Evolutionary conservation across 2,888 invertebrate species (phyloP), one percentile per base, ranked within the genome.

Genomic region (Homarus gammarus): DNA sequence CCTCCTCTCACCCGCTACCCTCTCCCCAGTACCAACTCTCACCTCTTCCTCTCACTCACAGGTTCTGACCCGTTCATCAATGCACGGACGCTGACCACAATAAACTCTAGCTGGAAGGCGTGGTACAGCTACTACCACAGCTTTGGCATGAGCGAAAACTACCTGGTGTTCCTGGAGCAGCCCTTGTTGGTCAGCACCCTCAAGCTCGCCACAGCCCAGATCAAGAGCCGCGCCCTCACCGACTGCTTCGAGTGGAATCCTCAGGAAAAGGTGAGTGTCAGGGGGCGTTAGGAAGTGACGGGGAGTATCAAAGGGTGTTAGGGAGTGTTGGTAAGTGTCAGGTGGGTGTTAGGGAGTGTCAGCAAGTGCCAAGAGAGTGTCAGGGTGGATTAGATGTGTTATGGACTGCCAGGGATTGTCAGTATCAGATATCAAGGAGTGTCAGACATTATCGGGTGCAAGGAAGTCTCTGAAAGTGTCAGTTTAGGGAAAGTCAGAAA

Each of bases 111-210:
- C 68, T 93, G 93, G 93, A 94, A 93, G 75, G 92, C 93, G 3
- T 92, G 92, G 89, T 93, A 93, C 78, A 92, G 93, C 2, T 95
- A 95, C 93, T 94, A 94, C 92, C 95, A 95, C 93, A 95, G 95
- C 91, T 95, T 95, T 93, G 95, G 94, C 18, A 94, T 95, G 93
- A 94, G 95, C 0, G 94, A 95, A 86, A 94, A 95, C 90, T 95
- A 94, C 93, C 93, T 95, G 40, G 93, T 95, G 38, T 94, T 95
- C 89, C 93, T 95, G 64, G 95, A 95, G 92, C 94, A 94, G 90
- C 95, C 95, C 0, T 92, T 95, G 51, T 92, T 93, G 15, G 92
- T 94, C 56, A 94, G 94, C 92, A 93, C 93, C 15, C 91, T 94
- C 38, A 94, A 94, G 91, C 92, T 95, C 40, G 92, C 94, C n/a